Percentiles rank a stretch among this genome's conserved stretches.
phyloP scores from a whole-genome alignment of 2,888 invertebrate genomes.

The Gastracanthus pulcherrimus region DNA sequence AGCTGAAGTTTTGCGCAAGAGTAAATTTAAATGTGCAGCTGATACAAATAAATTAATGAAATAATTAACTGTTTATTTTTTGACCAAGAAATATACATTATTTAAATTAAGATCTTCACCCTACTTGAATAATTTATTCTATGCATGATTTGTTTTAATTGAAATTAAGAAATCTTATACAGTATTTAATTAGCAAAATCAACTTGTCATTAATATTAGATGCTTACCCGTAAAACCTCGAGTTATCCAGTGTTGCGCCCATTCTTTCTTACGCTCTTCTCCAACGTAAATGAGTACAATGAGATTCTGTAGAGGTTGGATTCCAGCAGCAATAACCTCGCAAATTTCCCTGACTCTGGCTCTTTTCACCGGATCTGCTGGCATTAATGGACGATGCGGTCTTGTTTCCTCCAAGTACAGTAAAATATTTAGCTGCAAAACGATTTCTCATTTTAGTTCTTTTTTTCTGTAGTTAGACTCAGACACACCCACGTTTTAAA shows the following conservation, averaged over 20 bases:
- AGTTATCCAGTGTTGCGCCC: conserved; percentile 96
- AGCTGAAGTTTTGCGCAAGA: no score
- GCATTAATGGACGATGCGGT: conserved; percentile 91
- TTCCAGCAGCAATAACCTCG: conserved; percentile 95
- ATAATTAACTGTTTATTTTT: no score
- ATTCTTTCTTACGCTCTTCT: conserved; percentile 93
- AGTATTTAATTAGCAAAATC: no score
- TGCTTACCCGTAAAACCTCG: conserved; percentile 86
- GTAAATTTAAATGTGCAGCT: no score
- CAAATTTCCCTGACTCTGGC: conserved; percentile 96
- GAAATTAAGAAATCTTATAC: not conserved
- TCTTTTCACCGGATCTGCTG: conserved; percentile 91
- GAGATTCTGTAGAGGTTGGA: conserved; percentile 97
- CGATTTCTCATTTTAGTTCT: conserved; percentile 53
- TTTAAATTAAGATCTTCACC: no score
- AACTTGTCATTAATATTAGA: not conserved
- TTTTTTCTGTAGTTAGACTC: conserved; percentile 54
- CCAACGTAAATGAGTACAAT: conserved; percentile 92
- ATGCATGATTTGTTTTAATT: not conserved
- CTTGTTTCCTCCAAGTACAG: conserved; percentile 97
- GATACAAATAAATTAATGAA: no score
- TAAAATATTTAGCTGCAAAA: conserved; percentile 88
- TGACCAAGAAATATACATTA: no score
- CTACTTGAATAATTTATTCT: no score
- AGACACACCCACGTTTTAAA: not conserved